Conservation (phyloP, 2,888 invertebrate genomes). For the Morpho helenor region DNA sequence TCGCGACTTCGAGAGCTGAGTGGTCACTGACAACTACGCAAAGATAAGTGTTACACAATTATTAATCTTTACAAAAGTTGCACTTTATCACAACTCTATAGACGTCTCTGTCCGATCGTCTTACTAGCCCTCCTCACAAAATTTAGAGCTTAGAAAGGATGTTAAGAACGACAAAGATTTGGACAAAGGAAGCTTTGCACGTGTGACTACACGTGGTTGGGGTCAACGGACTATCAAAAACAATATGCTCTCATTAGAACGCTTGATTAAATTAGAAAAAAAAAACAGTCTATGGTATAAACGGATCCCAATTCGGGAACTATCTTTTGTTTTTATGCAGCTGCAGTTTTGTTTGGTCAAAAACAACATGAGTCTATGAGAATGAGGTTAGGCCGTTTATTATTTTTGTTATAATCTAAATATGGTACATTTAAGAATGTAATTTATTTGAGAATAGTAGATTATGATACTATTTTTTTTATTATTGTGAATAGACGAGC, state of each 20-base stretch:
- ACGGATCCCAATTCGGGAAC: constrained; percentile 31
- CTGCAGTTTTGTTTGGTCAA: constrained; percentile 40
- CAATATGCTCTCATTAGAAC: constrained; percentile 53
- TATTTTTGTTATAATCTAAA: no score
- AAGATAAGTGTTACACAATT: background rate
- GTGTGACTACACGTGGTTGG: constrained; percentile 64
- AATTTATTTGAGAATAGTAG: no score
- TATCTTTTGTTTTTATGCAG: constrained; percentile 56
- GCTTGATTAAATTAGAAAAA: constrained; percentile 38
- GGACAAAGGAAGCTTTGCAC: constrained; percentile 57
- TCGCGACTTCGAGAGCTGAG: no score
- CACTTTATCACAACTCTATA: constrained; percentile 29
- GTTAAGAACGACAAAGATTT: constrained; percentile 60
- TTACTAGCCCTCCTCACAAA: constrained; percentile 55
- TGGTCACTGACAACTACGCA: no score
- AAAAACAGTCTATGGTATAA: constrained; percentile 26
- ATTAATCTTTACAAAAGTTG: background rate
- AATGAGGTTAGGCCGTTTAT: background rate
- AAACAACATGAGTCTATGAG: background rate
- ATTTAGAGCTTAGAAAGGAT: constrained; percentile 52
- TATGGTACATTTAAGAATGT: no score
- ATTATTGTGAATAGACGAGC: no score
- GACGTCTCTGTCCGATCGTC: constrained; percentile 29
- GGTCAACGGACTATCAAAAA: constrained; percentile 58
- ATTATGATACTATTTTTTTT: no score